Percentiles rank a stretch among this genome's conserved stretches.
phyloP scores from a whole-genome alignment of 2,797 vertebrate species.

The Picus viridis region DNA sequence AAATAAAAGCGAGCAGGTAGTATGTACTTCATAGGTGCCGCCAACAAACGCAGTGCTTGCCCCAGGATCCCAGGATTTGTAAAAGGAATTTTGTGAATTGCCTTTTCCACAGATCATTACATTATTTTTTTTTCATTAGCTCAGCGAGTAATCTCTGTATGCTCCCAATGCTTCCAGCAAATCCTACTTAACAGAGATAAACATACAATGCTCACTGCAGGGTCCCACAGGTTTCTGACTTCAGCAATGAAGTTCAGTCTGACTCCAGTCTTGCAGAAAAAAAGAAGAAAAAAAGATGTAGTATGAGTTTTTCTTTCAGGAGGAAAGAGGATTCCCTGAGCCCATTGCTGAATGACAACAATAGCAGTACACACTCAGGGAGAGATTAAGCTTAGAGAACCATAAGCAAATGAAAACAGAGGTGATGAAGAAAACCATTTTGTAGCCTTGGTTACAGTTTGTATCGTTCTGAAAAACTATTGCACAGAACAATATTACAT shows the following conservation, averaged over 20 bases:
- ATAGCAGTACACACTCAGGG: not conserved
- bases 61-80: not conserved
- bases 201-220: not conserved
- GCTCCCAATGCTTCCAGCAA: not conserved
- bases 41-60: not conserved
- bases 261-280: not conserved
- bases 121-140: not conserved
- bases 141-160: not conserved
- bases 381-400: not conserved
- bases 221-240: not conserved
- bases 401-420: not conserved
- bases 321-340: not conserved
- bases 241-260: not conserved
- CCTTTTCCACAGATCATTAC: not conserved
- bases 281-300: not conserved
- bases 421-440: not conserved
- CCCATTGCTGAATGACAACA: not conserved
- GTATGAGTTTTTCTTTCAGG: not conserved
- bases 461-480: not conserved
- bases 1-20: not conserved
- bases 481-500: not conserved
- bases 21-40: not conserved
- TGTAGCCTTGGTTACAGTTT: not conserved
- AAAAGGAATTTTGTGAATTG: rapidly evolving
- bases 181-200: conserved; percentile 1